Evolutionary conservation across 2,113 vertebrate genomes (phyloP).

Genomic region (Microcebus tavaratra): DNA sequence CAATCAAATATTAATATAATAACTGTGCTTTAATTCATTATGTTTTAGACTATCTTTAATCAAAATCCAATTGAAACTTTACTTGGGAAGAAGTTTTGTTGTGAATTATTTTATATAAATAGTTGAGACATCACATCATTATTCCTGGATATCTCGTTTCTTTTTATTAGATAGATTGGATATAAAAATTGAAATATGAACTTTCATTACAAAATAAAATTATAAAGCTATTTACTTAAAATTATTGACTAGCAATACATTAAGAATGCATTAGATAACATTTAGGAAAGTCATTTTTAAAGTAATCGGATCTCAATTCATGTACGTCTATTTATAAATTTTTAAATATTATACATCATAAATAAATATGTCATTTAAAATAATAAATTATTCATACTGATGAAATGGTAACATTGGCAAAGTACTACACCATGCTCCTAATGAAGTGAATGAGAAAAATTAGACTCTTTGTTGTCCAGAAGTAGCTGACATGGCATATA

Average conservation of each 20-base stretch:
- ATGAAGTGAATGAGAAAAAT: slow-evolving; percentile 68
- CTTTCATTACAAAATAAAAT: slow-evolving; percentile 61
- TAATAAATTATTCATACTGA: slow-evolving; percentile 83
- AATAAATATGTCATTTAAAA: slow-evolving; percentile 82
- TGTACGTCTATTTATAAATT: slow-evolving; percentile 82
- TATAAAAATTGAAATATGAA: slow-evolving; percentile 70
- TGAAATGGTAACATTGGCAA: slow-evolving; percentile 76
- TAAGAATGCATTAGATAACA: slow-evolving; percentile 73
- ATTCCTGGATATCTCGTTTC: slow-evolving; percentile 56
- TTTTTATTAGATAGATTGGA: slow-evolving; percentile 63
- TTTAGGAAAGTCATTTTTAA: slow-evolving; percentile 76
- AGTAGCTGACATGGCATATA: background rate
- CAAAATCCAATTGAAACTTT: slow-evolving; percentile 44
- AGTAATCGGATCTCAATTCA: slow-evolving; percentile 80
- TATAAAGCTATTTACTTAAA: slow-evolving; percentile 74
- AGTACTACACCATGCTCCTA: slow-evolving; percentile 64
- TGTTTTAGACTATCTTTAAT: slow-evolving; percentile 29
- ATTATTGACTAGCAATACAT: slow-evolving; percentile 71
- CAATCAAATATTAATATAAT: slow-evolving; percentile 8
- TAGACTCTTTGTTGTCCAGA: slow-evolving; percentile 43
- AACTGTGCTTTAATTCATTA: slow-evolving; percentile 45
- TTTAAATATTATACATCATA: slow-evolving; percentile 82
- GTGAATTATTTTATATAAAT: slow-evolving; percentile 61
- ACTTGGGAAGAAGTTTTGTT: slow-evolving; percentile 46
- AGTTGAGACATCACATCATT: background rate